Base-by-base conservation (phyloP, 1,140 invertebrate genomes). In the Listronotus oregonensis region DNA sequence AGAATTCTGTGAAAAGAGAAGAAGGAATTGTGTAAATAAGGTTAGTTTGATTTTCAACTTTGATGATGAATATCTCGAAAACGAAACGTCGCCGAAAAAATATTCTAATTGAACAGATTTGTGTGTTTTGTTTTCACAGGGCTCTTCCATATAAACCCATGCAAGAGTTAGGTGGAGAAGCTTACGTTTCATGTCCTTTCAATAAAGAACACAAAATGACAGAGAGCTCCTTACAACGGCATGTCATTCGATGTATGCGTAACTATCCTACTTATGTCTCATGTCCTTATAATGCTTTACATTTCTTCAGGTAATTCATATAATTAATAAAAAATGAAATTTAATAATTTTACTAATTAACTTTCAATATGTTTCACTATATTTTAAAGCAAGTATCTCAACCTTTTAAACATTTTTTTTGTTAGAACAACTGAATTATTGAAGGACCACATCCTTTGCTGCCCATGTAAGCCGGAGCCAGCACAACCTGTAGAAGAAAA, bases 271-370 rank as follows among this genome's bases (percentile, higher is more conserved):
- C 4, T 31, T 58, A 46, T 47, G 40, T 58, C 4, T 44, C 40
- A 12, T 58, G 55, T 47, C 55, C 55, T 3, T 58, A 46, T 21
- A 58, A 58, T 44, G 55, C 55, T 8, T 21, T 58, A 39, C 55
- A 58, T 27, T 47, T n/a, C 34, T 39, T 54, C 15, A 37, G 32
- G 51, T 54, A 11, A 27, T 5, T 27, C 21, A 27, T 27, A n/a
- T n/a, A n/a, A n/a, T n/a, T n/a, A n/a, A n/a, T n/a, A n/a, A n/a
- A n/a, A n/a, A n/a, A n/a, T n/a, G n/a, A n/a, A n/a, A n/a, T n/a
- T n/a, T n/a, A n/a, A n/a, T n/a, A n/a, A n/a, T n/a, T n/a, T n/a
- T n/a, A n/a, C n/a, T n/a, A n/a, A n/a, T n/a, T n/a, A n/a, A n/a
- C 21, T 27, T 27, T 27, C 21, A 27, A 27, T 27, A 5, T 27